These are phyloP conservation scores for Mustela lutreola DNA, from an alignment of 2,113 vertebrate species.

Conservation along the genomic window DNA sequence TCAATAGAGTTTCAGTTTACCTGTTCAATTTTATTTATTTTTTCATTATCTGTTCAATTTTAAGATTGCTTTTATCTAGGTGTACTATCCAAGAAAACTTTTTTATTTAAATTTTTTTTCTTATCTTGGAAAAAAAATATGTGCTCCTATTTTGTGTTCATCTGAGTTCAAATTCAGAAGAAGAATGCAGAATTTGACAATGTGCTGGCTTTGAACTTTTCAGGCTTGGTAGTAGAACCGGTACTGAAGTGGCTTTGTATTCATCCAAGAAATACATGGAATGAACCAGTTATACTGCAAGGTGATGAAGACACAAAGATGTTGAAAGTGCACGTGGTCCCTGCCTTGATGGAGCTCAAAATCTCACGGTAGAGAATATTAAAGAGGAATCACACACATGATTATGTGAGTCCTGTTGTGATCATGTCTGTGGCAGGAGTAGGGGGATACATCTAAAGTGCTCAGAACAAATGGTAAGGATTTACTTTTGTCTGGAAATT, in stretches of 20 bases:
- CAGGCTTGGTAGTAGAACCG: background rate
- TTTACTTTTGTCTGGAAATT: background rate
- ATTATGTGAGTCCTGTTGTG: background rate
- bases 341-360: background rate
- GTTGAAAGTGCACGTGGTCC: background rate
- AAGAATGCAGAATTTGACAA: background rate
- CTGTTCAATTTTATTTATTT: conserved; percentile 5
- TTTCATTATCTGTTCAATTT: conserved; percentile 18
- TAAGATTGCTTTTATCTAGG: conserved; percentile 15
- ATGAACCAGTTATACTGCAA: background rate
- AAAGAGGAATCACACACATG: background rate
- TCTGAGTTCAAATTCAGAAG: conserved; percentile 58
- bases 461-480: background rate
- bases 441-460: too few species aligned
- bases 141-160: conserved; percentile 46
- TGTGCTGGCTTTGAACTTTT: background rate
- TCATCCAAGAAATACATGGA: conserved; percentile 17
- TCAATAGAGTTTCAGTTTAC: background rate
- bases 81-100: conserved; percentile 45
- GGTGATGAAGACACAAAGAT: background rate
- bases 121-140: background rate
- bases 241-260: background rate
- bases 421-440: background rate
- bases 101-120: conserved; percentile 23
- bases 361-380: background rate